Conservation (phyloP, 2,888 invertebrate species). For the Plagodis dolabraria region DNA sequence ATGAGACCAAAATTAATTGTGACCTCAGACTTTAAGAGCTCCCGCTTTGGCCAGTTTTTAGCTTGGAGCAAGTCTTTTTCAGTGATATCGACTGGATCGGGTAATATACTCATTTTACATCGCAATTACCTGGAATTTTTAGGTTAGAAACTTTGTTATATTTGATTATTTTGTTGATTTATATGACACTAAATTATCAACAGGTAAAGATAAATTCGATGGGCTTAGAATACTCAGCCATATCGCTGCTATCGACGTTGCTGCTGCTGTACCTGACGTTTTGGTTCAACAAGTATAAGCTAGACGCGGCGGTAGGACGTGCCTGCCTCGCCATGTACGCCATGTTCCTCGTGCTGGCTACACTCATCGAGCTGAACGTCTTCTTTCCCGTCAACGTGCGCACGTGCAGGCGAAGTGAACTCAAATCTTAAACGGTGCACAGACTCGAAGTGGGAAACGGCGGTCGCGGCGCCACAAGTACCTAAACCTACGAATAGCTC, state of each 20-base stretch:
- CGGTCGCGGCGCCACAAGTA: slow-evolving; percentile 49
- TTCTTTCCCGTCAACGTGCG: slow-evolving; percentile 96
- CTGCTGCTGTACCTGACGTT: slow-evolving; percentile 93
- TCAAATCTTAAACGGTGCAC: slow-evolving; percentile 62
- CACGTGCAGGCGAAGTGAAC: slow-evolving; percentile 88
- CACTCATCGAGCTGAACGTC: slow-evolving; percentile 95
- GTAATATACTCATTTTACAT: too few species aligned
- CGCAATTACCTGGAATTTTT: too few species aligned
- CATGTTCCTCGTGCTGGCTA: slow-evolving; percentile 93
- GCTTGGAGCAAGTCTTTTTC: too few species aligned
- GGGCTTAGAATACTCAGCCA: slow-evolving; percentile 95
- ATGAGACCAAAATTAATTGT: too few species aligned
- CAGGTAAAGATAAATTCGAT: slow-evolving; percentile 95
- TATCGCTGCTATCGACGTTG: slow-evolving; percentile 94
- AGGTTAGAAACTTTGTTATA: neutral
- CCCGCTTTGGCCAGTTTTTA: too few species aligned
- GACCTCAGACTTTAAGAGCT: too few species aligned
- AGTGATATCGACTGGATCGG: too few species aligned
- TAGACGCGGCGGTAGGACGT: slow-evolving; percentile 93
- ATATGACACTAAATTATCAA: slow-evolving; percentile 35
- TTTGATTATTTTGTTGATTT: slow-evolving; percentile 1
- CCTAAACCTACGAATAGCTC: slow-evolving; percentile 30
- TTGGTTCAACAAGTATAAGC: slow-evolving; percentile 93
- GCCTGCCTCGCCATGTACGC: slow-evolving; percentile 95
- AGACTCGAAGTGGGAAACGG: slow-evolving; percentile 50